A percentile compares a stretch with the other conserved stretches of the same genome.
Conservation (phyloP, 1,140 invertebrate genomes). For the Onthophagus taurus region DNA sequence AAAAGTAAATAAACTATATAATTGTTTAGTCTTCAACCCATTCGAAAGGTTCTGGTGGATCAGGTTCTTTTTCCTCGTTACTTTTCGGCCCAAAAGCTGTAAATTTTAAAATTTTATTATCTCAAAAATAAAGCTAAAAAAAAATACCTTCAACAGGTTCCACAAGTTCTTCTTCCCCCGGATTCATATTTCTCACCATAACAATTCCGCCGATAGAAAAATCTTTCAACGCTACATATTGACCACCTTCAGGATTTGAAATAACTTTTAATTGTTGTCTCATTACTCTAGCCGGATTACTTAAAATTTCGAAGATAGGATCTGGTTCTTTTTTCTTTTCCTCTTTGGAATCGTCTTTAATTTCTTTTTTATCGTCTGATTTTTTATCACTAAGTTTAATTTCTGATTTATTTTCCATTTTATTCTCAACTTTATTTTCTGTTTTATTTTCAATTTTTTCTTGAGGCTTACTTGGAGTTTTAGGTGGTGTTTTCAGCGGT, state of each 20-base stretch:
- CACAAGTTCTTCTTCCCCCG: constrained; percentile 79
- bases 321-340: constrained; percentile 73
- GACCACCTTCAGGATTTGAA: constrained; percentile 65
- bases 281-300: constrained; percentile 90
- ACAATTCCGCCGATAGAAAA: constrained; percentile 91
- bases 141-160: constrained; percentile 75
- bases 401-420: constrained; percentile 28
- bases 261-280: constrained; percentile 88
- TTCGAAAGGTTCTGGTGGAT: constrained; percentile 95
- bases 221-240: constrained; percentile 84
- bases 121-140: too few relatives aligned
- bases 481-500: too few relatives aligned
- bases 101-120: too few relatives aligned
- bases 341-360: constrained; percentile 45
- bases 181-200: constrained; percentile 78
- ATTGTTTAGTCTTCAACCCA: constrained; percentile 71
- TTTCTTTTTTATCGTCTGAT: constrained; percentile 32
- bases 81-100: constrained; percentile 73
- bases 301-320: constrained; percentile 79
- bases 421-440: constrained; percentile 36
- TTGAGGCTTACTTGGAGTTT: constrained; percentile 31
- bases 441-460: constrained; percentile 32
- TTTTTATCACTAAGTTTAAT: constrained; percentile 27
- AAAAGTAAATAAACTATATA: too few relatives aligned
- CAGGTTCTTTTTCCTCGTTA: constrained; percentile 91